These are phyloP conservation scores for Scotopteryx bipunctaria DNA, from an alignment of 2,888 invertebrate genomes.

Conservation along the genomic window DNA sequence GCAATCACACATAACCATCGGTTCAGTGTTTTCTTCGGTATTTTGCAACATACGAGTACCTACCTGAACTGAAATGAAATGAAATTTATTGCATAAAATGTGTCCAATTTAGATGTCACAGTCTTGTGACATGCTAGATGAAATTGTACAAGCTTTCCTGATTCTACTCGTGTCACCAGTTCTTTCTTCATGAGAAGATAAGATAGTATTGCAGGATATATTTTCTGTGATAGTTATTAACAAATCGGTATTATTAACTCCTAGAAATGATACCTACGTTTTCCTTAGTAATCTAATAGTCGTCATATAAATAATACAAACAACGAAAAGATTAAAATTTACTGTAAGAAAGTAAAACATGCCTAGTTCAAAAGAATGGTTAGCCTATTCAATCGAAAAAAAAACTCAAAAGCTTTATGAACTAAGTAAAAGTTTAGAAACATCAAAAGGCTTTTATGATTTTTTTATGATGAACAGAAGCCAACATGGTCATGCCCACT, in stretches of 20 bases:
- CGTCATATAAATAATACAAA: no score
- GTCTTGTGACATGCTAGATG: no score
- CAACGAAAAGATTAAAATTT: not conserved
- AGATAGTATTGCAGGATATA: no score
- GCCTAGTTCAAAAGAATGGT: not conserved
- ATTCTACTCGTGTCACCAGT: no score
- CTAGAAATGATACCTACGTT: no score
- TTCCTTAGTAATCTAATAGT: no score
- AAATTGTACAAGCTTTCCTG: no score
- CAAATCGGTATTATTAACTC: not conserved
- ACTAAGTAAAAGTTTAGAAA: conserved; percentile 1
- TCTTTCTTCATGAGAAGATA: no score
- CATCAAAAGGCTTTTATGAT: conserved; percentile 14
- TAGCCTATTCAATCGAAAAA: not conserved
- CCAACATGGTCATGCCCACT: conserved; percentile 23
- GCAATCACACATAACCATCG: conserved; percentile 30
- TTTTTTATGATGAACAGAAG: conserved; percentile 19
- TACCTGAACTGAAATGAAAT: no score
- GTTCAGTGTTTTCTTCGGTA: conserved; percentile 17
- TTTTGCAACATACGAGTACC: no score
- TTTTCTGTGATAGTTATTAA: not conserved
- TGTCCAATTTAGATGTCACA: no score
- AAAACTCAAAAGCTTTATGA: not conserved
- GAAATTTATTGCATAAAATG: no score
- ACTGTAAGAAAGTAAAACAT: not conserved